A percentile compares a stretch with the other conserved stretches of the same genome.
Evolutionary conservation across 2,888 invertebrate species (phyloP).

Genomic region (Lacanobia wlatinum): DNA sequence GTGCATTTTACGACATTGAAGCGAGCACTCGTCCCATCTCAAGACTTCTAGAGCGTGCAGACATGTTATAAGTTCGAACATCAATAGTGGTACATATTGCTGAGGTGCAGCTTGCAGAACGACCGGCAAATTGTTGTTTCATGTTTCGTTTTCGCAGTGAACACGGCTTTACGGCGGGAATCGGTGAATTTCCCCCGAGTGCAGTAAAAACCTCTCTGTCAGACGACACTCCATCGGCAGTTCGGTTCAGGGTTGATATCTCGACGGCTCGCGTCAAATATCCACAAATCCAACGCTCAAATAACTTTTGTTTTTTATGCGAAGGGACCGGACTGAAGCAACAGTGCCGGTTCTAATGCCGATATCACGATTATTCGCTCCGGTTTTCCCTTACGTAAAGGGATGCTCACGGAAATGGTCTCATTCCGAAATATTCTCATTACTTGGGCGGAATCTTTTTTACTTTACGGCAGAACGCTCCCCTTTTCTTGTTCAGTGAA

Average conservation of each 20-base stretch:
- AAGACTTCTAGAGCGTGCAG: slow-evolving; percentile 64
- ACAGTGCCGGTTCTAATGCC: slow-evolving; percentile 72
- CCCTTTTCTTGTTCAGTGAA: slow-evolving; percentile 82
- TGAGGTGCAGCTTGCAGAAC: slow-evolving; percentile 72
- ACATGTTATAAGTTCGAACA: slow-evolving; percentile 65
- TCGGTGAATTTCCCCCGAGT: slow-evolving; percentile 88
- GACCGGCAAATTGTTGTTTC: slow-evolving; percentile 78
- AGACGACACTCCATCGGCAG: slow-evolving; percentile 79
- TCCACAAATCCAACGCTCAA: slow-evolving; percentile 76
- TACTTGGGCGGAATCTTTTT: slow-evolving; percentile 84
- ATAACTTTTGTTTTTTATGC: slow-evolving; percentile 79
- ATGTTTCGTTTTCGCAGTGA: slow-evolving; percentile 74
- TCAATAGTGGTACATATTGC: slow-evolving; percentile 60
- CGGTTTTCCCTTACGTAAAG: slow-evolving; percentile 73
- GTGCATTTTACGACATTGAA: slow-evolving; percentile 81
- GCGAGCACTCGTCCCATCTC: slow-evolving; percentile 64
- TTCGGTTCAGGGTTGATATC: slow-evolving; percentile 82
- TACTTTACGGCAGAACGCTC: slow-evolving; percentile 80
- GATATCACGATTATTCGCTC: slow-evolving; percentile 77
- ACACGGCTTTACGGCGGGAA: slow-evolving; percentile 80
- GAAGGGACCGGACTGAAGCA: slow-evolving; percentile 70
- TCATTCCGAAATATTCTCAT: slow-evolving; percentile 85
- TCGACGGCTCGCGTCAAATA: slow-evolving; percentile 74
- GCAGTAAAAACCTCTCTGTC: slow-evolving; percentile 83
- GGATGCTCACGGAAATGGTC: slow-evolving; percentile 76